Conservation (phyloP, 2,888 invertebrate genomes). For the Thalpophila matura region DNA sequence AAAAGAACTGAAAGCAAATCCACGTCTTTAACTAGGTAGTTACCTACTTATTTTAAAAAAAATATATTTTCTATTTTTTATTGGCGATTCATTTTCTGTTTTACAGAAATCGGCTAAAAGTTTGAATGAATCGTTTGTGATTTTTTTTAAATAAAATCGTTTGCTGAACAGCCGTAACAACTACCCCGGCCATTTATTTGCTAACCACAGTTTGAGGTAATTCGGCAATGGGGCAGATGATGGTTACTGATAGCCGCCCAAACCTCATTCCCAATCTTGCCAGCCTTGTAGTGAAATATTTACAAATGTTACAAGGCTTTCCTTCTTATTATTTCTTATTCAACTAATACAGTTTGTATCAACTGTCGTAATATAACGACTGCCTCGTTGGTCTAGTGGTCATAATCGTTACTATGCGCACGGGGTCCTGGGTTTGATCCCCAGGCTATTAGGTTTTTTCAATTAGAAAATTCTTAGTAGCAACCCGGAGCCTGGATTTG, state of each 20-base stretch:
- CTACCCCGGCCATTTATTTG: conserved; percentile 22
- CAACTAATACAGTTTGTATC: too few species aligned
- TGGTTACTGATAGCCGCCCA: conserved; percentile 15
- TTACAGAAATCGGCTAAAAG: not conserved
- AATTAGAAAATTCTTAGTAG: too few species aligned
- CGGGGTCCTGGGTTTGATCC: too few species aligned
- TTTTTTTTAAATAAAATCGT: not conserved
- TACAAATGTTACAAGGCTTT: too few species aligned
- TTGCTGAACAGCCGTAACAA: not conserved
- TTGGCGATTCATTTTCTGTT: not conserved
- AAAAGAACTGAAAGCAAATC: too few species aligned
- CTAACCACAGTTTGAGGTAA: not conserved
- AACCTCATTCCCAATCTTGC: not conserved
- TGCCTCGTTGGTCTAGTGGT: too few species aligned
- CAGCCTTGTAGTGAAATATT: conserved; percentile 9
- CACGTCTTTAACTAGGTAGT: too few species aligned
- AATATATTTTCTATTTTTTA: not conserved
- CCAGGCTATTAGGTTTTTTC: too few species aligned
- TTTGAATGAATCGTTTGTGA: conserved; percentile 3
- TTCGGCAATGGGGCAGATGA: not conserved
- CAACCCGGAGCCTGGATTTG: too few species aligned
- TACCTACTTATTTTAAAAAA: not conserved
- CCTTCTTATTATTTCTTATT: too few species aligned
- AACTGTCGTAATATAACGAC: too few species aligned
- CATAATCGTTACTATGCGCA: too few species aligned